A percentile compares a stretch with the other conserved stretches of the same genome.
Conservation (phyloP, 2,888 invertebrate species). For the Parascotia fuliginaria region DNA sequence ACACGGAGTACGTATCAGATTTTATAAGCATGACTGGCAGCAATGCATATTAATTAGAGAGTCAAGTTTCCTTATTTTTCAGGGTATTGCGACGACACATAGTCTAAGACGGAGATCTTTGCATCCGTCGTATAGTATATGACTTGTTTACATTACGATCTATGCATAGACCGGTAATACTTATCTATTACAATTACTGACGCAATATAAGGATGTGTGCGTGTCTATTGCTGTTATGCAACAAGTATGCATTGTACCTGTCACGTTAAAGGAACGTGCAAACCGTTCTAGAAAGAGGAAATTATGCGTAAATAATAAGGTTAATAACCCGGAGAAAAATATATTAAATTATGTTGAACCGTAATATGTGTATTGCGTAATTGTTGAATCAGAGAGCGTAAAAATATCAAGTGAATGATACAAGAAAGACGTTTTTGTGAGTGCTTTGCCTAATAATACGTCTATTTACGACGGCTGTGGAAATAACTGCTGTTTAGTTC, state of each 20-base stretch:
- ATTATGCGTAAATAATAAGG: slow-evolving; percentile 20
- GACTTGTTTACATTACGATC: background rate
- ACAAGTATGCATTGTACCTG: slow-evolving; percentile 2
- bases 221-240: slow-evolving; percentile 28
- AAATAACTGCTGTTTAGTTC: too few species aligned
- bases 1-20: too few species aligned
- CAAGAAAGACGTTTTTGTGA: too few species aligned
- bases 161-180: slow-evolving; percentile 1
- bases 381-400: background rate
- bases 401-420: background rate
- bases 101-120: background rate
- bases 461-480: too few species aligned
- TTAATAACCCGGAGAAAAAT: slow-evolving; percentile 18
- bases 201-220: slow-evolving; percentile 8
- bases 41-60: too few species aligned
- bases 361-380: background rate
- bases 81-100: background rate
- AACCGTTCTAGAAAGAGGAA: slow-evolving; percentile 35
- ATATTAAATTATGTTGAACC: background rate
- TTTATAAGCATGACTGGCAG: too few species aligned
- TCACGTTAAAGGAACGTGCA: slow-evolving; percentile 24
- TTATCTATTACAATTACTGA: slow-evolving; percentile 24
- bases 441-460: too few species aligned
- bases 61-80: too few species aligned
- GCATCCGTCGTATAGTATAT: background rate